Evolutionary conservation across 2,888 invertebrate species (phyloP).

Genomic region (Eilema caniola): DNA sequence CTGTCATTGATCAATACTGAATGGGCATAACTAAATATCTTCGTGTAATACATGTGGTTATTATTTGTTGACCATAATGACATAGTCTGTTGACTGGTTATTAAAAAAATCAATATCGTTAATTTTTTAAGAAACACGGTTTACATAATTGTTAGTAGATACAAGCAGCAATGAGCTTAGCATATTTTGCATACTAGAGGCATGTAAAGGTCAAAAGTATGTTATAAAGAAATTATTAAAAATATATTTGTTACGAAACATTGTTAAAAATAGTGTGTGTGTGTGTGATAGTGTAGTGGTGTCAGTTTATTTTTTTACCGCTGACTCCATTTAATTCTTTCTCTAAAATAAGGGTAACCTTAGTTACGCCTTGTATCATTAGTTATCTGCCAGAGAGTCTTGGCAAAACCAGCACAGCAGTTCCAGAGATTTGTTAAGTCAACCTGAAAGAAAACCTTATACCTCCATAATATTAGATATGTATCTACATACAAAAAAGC

Average conservation of each 20-base stretch:
- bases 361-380: no score
- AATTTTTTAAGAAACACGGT: background rate
- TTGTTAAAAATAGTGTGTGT: background rate
- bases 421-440: no score
- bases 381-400: no score
- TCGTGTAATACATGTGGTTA: constrained; percentile 11
- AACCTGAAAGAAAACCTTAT: no score
- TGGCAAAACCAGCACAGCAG: no score
- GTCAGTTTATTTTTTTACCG: no score
- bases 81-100: background rate
- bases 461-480: no score
- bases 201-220: background rate
- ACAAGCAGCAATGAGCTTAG: background rate
- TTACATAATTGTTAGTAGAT: background rate
- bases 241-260: background rate
- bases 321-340: no score
- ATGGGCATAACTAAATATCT: constrained; percentile 4
- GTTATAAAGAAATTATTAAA: background rate
- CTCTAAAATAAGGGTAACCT: no score
- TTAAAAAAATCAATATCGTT: constrained; percentile 1
- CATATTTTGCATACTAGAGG: background rate
- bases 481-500: no score
- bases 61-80: background rate
- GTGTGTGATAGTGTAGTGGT: no score
- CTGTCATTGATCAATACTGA: constrained; percentile 36